Evolutionary conservation across 2,797 vertebrate species (phyloP).

Genomic region (Percopsis omiscomaycus): DNA sequence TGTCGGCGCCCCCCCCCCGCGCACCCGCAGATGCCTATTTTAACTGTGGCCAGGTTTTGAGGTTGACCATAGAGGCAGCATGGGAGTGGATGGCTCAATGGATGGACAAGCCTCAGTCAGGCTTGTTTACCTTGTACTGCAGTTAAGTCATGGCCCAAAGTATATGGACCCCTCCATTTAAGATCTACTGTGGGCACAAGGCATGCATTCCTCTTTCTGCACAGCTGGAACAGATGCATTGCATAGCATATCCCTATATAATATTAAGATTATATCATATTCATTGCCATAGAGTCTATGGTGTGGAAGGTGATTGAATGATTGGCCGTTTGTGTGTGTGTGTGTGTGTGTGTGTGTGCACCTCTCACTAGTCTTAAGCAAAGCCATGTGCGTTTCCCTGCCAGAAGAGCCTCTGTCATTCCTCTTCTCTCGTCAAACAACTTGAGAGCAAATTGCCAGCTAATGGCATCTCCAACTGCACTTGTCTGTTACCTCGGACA

Average conservation of each 20-base stretch:
- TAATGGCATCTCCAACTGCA: conserved; percentile 80
- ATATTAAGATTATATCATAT: conserved; percentile 10
- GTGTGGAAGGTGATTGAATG: conserved; percentile 35
- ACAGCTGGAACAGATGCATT: too few relatives aligned
- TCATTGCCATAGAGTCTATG: conserved; percentile 5
- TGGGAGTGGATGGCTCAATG: conserved; percentile 46
- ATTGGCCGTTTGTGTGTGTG: conserved; percentile 18
- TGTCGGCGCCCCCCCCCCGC: conserved; percentile 41
- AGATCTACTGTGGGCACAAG: conserved; percentile 9
- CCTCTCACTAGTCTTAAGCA: conserved; percentile 71
- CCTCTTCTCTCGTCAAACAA: conserved; percentile 65
- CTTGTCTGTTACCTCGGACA: conserved; percentile 68
- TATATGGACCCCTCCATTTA: conserved; percentile 57
- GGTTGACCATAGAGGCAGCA: conserved; percentile 54
- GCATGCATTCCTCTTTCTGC: not conserved
- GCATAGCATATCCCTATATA: conserved; percentile 9
- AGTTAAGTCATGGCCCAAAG: conserved; percentile 41
- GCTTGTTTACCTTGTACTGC: conserved; percentile 61
- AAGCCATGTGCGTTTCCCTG: conserved; percentile 80
- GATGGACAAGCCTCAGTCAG: conserved; percentile 68
- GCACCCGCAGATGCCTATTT: conserved; percentile 33
- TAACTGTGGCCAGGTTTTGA: conserved; percentile 65
- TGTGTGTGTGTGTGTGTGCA: conserved; percentile 23
- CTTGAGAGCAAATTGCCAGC: conserved; percentile 84
- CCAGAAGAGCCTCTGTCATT: conserved; percentile 72